Evolutionary conservation across 1,140 invertebrate species (phyloP).

Genomic region (Cephus cinctus): DNA sequence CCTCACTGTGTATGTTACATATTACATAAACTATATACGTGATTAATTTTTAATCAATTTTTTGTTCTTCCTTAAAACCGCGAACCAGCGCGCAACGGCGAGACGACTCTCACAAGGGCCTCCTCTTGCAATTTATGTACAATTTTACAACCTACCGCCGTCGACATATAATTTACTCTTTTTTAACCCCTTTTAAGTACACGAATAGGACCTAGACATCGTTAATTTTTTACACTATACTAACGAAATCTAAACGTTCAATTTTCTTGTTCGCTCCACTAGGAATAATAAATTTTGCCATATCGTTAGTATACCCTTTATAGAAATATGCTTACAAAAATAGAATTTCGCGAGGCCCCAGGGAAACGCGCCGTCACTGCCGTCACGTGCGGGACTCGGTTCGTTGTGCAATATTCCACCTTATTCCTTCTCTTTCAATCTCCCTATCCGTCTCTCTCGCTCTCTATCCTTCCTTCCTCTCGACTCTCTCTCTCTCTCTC

Average conservation of each 20-base stretch:
- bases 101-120: slow-evolving; percentile 43
- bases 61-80: slow-evolving; percentile 1
- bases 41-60: background rate
- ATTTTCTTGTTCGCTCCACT: slow-evolving; percentile 56
- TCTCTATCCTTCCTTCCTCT: slow-evolving; percentile 3
- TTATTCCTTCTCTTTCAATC: slow-evolving; percentile 7
- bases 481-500: slow-evolving; percentile 6
- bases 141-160: slow-evolving; percentile 58
- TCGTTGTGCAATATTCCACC: background rate
- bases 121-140: slow-evolving; percentile 60
- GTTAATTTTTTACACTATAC: slow-evolving; percentile 59
- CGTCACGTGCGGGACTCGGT: slow-evolving; percentile 40
- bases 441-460: slow-evolving; percentile 5
- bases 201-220: slow-evolving; percentile 58
- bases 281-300: slow-evolving; percentile 59
- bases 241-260: slow-evolving; percentile 59
- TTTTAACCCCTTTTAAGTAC: slow-evolving; percentile 46
- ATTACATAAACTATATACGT: too few relatives aligned
- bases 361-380: slow-evolving; percentile 44
- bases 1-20: too few relatives aligned
- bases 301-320: slow-evolving; percentile 59
- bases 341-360: slow-evolving; percentile 56
- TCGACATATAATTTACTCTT: slow-evolving; percentile 56
- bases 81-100: slow-evolving; percentile 38
- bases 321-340: slow-evolving; percentile 61